A percentile compares a stretch with the other conserved stretches of the same genome.
These are phyloP conservation scores for Battus philenor DNA, from an alignment of 1,140 invertebrate species.

Conservation along the genomic window DNA sequence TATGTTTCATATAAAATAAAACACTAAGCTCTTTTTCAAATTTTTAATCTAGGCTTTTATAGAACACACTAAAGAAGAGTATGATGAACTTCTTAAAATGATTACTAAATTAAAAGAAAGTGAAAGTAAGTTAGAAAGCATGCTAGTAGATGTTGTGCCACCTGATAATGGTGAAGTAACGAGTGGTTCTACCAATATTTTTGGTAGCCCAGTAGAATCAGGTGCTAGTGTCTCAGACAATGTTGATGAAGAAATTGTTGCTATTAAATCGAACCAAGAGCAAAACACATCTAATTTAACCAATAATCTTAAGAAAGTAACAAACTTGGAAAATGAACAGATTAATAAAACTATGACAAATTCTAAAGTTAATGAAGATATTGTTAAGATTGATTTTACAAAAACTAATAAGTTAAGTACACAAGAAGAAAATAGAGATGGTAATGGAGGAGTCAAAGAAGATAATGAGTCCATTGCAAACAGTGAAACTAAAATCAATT, in stretches of 20 bases:
- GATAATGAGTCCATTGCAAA: slow-evolving; percentile 41
- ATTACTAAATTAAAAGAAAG: slow-evolving; percentile 72
- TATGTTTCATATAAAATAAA: too few species aligned
- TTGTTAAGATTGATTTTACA: slow-evolving; percentile 24
- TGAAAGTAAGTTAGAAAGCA: slow-evolving; percentile 61
- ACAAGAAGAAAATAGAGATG: slow-evolving; percentile 17
- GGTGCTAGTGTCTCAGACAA: slow-evolving; percentile 17
- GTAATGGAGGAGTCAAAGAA: slow-evolving; percentile 34
- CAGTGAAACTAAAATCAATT: slow-evolving; percentile 31
- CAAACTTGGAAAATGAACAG: slow-evolving; percentile 67
- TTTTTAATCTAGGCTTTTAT: slow-evolving; percentile 66
- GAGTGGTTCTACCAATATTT: slow-evolving; percentile 29
- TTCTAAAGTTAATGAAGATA: slow-evolving; percentile 35
- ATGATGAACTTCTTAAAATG: slow-evolving; percentile 69
- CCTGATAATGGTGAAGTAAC: slow-evolving; percentile 49
- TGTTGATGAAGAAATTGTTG: slow-evolving; percentile 16
- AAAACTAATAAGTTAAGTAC: slow-evolving; percentile 24
- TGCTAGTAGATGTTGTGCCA: slow-evolving; percentile 42
- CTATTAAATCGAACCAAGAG: slow-evolving; percentile 28
- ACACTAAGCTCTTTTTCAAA: slow-evolving; percentile 23
- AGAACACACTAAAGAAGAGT: slow-evolving; percentile 70
- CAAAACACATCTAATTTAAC: slow-evolving; percentile 31
- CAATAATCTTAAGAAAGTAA: slow-evolving; percentile 59
- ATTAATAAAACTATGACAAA: slow-evolving; percentile 56
- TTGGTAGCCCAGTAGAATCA: slow-evolving; percentile 17